These are phyloP conservation scores for Protonibea diacanthus DNA, from an alignment of 2,797 vertebrate species.

Conservation along the genomic window DNA sequence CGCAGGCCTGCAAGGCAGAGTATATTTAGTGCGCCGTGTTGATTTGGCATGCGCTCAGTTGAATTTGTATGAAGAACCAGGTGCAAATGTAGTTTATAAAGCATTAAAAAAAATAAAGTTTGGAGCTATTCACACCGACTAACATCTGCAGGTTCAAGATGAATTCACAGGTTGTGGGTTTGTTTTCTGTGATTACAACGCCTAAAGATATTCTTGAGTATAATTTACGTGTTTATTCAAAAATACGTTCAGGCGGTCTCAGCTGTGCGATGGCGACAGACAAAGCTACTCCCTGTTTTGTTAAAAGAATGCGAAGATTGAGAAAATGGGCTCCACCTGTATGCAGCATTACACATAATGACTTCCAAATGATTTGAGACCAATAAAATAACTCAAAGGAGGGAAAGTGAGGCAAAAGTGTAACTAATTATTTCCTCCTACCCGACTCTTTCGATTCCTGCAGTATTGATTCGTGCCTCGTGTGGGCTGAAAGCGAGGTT, in stretches of 20 bases:
- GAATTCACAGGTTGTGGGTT: neutral
- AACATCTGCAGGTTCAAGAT: constrained; percentile 7
- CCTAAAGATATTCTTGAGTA: constrained; percentile 29
- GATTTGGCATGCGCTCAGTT: constrained; percentile 3
- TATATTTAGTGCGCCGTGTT: constrained; percentile 16
- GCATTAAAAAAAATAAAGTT: constrained; percentile 11
- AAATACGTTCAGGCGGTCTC: neutral
- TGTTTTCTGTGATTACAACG: constrained; percentile 43
- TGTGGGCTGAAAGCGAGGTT: constrained; percentile 18
- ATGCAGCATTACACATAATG: constrained; percentile 19
- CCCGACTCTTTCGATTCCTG: constrained; percentile 19
- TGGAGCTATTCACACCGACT: constrained; percentile 8
- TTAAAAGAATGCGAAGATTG: constrained; percentile 11
- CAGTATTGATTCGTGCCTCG: constrained; percentile 40
- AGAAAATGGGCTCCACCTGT: constrained; percentile 15
- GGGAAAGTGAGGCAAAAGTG: constrained; percentile 20
- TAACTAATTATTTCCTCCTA: constrained; percentile 35
- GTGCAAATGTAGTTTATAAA: constrained; percentile 9
- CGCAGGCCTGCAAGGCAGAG: constrained; percentile 14
- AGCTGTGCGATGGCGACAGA: neutral
- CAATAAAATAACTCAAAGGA: constrained; percentile 7
- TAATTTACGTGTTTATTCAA: constrained; percentile 30
- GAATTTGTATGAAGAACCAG: constrained; percentile 6
- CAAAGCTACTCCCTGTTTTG: constrained; percentile 2
- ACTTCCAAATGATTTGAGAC: constrained; percentile 19